Percentiles rank a stretch among this genome's conserved stretches.
These are phyloP conservation scores for Volucella inanis DNA, from an alignment of 2,888 invertebrate species.

Conservation along the genomic window DNA sequence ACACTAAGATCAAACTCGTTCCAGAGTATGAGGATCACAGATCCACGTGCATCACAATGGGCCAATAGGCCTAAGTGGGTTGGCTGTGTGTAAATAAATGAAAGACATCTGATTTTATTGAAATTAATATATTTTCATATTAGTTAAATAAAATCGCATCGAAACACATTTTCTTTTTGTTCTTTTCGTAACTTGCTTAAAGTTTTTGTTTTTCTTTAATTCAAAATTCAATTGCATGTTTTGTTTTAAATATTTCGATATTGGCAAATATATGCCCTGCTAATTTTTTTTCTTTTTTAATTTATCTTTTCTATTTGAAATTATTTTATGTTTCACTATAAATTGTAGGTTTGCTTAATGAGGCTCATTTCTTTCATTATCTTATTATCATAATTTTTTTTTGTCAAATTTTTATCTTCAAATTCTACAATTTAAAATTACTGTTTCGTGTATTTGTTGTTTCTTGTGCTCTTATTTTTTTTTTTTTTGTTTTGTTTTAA, in stretches of 20 bases:
- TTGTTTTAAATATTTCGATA: conserved; percentile 25
- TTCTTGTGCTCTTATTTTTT: conserved; percentile 43
- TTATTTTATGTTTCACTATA: conserved; percentile 51
- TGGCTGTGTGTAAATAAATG: not conserved
- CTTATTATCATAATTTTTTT: conserved; percentile 30
- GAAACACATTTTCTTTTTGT: conserved; percentile 45
- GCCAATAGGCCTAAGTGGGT: too few species aligned
- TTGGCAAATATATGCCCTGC: conserved; percentile 36
- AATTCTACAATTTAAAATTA: conserved; percentile 31
- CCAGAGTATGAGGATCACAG: too few species aligned
- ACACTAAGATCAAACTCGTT: too few species aligned
- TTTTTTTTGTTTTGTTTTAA: conserved; percentile 5
- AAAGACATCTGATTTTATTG: conserved; percentile 23
- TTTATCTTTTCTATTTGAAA: conserved; percentile 49
- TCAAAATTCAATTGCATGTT: conserved; percentile 41
- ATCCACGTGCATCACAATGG: too few species aligned
- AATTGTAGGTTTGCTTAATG: conserved; percentile 63
- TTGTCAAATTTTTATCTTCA: conserved; percentile 25
- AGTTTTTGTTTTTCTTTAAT: conserved; percentile 30
- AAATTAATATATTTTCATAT: conserved; percentile 60
- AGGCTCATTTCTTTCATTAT: conserved; percentile 43
- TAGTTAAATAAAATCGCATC: conserved; percentile 59
- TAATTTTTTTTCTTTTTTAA: conserved; percentile 30
- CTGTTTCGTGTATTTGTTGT: conserved; percentile 29
- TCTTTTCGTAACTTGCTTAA: conserved; percentile 29